phyloP scores from a whole-genome alignment of 1,140 invertebrate species.

The Drosophila paulistorum region DNA sequence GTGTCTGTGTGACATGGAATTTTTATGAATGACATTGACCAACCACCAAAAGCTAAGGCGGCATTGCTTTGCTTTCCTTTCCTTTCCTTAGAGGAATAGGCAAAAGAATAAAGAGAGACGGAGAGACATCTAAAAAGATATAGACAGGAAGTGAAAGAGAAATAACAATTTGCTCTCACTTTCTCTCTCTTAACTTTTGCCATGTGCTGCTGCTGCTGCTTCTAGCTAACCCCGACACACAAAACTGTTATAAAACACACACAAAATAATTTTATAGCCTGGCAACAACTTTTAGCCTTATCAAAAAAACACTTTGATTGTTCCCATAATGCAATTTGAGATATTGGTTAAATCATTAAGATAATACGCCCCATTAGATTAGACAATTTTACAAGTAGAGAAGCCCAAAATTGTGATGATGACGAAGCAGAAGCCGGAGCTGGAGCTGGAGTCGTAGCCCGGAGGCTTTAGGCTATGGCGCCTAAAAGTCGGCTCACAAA shows the following conservation, averaged over 20 bases:
- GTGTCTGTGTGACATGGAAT: constrained; percentile 59
- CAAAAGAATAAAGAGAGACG: background rate
- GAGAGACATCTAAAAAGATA: background rate
- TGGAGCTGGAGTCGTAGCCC: no score
- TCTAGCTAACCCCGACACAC: constrained; percentile 34
- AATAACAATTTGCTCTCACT: constrained; percentile 3
- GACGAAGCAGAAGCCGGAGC: no score
- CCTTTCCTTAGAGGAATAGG: constrained; percentile 22
- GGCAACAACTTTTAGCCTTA: constrained; percentile 30
- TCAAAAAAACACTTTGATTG: background rate
- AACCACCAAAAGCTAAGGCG: constrained; percentile 18
- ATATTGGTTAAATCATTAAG: constrained; percentile 38
- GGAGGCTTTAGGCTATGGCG: constrained; percentile 36
- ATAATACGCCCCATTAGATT: constrained; percentile 31
- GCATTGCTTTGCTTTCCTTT: constrained; percentile 21
- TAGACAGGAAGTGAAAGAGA: background rate
- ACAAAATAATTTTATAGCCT: constrained; percentile 44
- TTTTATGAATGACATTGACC: constrained; percentile 80
- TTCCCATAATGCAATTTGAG: constrained; percentile 36
- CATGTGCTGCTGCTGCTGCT: constrained; percentile 1
- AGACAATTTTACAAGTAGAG: constrained; percentile 35
- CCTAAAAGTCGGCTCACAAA: constrained; percentile 74
- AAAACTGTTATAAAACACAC: constrained; percentile 59
- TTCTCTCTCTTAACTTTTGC: background rate
- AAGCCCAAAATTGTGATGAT: no score